These are phyloP conservation scores for Dipodomys spectabilis DNA, from an alignment of 2,113 vertebrate genomes.

Conservation along the genomic window DNA sequence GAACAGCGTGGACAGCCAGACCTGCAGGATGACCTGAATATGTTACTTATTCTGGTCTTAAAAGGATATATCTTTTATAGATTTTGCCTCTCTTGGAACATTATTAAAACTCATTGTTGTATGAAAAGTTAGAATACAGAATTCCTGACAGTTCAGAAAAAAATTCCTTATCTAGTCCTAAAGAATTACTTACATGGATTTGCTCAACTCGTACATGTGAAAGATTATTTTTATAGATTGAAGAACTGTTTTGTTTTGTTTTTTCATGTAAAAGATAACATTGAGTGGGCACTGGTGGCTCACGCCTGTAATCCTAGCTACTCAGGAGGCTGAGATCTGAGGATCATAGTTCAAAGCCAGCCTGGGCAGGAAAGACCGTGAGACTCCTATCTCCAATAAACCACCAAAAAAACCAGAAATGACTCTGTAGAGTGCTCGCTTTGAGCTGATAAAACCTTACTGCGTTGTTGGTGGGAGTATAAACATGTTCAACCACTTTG, in stretches of 20 bases:
- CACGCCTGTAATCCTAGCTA: too few species aligned
- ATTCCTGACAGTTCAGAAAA: conserved; percentile 32
- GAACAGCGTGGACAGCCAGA: not conserved
- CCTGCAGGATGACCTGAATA: not conserved
- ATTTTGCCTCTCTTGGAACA: not conserved
- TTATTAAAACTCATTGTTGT: conserved; percentile 7
- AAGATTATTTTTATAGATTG: conserved; percentile 37
- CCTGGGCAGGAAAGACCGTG: too few species aligned
- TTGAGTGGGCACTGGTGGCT: too few species aligned
- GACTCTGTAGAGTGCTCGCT: too few species aligned
- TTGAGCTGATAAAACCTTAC: too few species aligned
- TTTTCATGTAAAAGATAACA: not conserved
- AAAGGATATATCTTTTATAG: not conserved
- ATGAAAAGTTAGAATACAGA: conserved; percentile 56
- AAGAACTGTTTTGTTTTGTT: conserved; percentile 17
- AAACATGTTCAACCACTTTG: too few species aligned
- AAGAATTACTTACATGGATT: conserved; percentile 25
- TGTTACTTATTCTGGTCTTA: conserved; percentile 36
- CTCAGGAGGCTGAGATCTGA: too few species aligned
- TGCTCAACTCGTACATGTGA: conserved; percentile 7
- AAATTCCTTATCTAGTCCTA: conserved; percentile 9
- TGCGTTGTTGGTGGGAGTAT: too few species aligned
- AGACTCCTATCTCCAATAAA: too few species aligned
- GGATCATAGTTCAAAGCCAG: too few species aligned
- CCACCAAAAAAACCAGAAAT: too few species aligned